Evolutionary conservation across 1,140 invertebrate genomes (phyloP).

Genomic region (Drosophila ohnishii): DNA sequence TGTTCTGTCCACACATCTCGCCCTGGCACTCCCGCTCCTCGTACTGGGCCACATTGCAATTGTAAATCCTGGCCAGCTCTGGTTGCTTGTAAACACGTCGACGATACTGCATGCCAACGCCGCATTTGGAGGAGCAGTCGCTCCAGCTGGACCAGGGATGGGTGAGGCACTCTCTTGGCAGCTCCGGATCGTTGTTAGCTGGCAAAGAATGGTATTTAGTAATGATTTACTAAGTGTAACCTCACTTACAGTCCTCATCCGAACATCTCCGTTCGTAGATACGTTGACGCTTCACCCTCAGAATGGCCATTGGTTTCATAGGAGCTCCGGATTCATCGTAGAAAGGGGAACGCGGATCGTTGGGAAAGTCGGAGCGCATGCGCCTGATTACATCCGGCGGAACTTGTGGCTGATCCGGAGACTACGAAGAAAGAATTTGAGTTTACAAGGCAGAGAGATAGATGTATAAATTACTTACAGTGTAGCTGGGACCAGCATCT

Average conservation of each 20-base stretch:
- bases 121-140: constrained; percentile 90
- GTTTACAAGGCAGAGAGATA: fast-evolving
- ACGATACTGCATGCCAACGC: constrained; percentile 87
- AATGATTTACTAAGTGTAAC: too few species aligned
- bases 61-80: constrained; percentile 83
- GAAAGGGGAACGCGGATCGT: constrained; percentile 94
- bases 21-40: constrained; percentile 69
- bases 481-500: constrained; percentile 95
- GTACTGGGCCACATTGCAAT: constrained; percentile 66
- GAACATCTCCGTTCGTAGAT: constrained; percentile 94
- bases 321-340: constrained; percentile 90
- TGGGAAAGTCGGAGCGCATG: constrained; percentile 92
- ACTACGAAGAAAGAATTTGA: constrained; percentile 84
- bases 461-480: constrained; percentile 85
- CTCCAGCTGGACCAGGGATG: constrained; percentile 91
- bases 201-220: background rate
- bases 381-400: constrained; percentile 92
- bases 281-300: constrained; percentile 91
- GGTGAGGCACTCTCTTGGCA: constrained; percentile 86
- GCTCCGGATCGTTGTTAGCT: constrained; percentile 74
- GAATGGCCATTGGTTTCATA: constrained; percentile 94
- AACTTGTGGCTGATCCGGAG: constrained; percentile 90
- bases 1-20: constrained; percentile 47
- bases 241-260: constrained; percentile 76
- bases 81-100: constrained; percentile 86